Conservation (phyloP, 2,113 vertebrate genomes). For the Hippolais icterina region DNA sequence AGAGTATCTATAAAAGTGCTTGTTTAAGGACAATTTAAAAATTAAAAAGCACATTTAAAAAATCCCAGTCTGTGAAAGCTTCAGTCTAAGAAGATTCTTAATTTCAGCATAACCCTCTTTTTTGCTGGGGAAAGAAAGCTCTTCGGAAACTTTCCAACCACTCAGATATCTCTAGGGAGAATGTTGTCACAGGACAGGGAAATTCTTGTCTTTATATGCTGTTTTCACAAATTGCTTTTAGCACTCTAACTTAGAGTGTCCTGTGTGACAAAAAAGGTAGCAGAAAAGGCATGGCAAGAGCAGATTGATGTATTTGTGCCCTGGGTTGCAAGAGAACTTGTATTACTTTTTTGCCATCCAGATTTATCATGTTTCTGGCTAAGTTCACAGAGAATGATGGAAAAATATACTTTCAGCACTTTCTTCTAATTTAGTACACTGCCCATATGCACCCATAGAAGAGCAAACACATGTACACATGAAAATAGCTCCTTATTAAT, state of each 20-base stretch:
- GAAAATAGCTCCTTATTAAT: not conserved
- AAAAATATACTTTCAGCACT: not conserved
- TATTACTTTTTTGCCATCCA: not conserved
- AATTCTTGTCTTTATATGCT: not conserved
- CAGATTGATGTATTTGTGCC: not conserved
- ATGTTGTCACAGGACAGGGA: not conserved
- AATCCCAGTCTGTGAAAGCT: not conserved
- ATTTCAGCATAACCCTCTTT: not conserved
- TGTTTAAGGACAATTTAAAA: not conserved
- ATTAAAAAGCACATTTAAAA: not conserved
- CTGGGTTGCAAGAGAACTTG: not conserved
- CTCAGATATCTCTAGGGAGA: not conserved
- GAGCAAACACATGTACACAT: not conserved
- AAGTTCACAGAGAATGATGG: not conserved
- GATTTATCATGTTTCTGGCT: not conserved
- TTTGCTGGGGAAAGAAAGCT: constrained; percentile 1
- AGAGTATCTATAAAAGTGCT: not conserved
- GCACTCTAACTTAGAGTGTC: not conserved
- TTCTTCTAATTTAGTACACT: not conserved
- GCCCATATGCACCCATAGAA: not conserved
- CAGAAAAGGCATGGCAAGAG: not conserved
- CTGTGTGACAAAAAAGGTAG: not conserved
- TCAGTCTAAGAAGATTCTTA: not conserved
- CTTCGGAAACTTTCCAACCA: not conserved
- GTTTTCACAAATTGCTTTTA: not conserved